Conservation (phyloP, 2,113 vertebrate genomes). For the Clupea harengus region DNA sequence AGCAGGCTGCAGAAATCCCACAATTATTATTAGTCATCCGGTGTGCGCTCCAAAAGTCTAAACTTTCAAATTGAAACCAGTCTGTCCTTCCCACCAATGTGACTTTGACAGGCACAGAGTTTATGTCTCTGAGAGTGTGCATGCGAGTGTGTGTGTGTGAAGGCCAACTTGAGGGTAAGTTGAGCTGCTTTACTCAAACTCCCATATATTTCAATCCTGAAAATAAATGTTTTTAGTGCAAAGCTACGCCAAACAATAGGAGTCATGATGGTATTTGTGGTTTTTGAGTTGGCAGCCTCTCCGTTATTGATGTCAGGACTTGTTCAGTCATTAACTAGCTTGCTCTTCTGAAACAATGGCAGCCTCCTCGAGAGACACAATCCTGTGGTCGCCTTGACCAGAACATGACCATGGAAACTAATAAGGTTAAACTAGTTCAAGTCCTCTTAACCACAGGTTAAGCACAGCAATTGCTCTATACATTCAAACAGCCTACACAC, state of each 20-base stretch:
- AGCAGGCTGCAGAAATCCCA: background rate
- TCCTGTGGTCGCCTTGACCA: background rate
- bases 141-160: background rate
- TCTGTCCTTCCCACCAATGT: conserved; percentile 2
- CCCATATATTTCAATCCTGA: background rate
- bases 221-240: background rate
- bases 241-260: background rate
- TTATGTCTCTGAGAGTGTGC: background rate
- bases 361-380: background rate
- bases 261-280: conserved; percentile 10
- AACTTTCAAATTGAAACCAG: conserved; percentile 11
- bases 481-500: background rate
- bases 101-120: background rate
- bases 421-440: conserved; percentile 1
- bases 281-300: background rate
- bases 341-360: background rate
- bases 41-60: conserved; percentile 4
- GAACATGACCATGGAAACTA: background rate
- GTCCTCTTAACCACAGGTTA: background rate
- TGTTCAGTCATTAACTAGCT: conserved; percentile 2
- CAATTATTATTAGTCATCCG: conserved; percentile 9
- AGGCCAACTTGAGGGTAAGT: conserved; percentile 2
- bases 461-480: conserved; percentile 34
- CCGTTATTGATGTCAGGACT: conserved; percentile 8
- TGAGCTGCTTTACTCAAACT: background rate